Conservation (phyloP, 1,140 invertebrate species). For the Pogonognathellus flavescens region DNA sequence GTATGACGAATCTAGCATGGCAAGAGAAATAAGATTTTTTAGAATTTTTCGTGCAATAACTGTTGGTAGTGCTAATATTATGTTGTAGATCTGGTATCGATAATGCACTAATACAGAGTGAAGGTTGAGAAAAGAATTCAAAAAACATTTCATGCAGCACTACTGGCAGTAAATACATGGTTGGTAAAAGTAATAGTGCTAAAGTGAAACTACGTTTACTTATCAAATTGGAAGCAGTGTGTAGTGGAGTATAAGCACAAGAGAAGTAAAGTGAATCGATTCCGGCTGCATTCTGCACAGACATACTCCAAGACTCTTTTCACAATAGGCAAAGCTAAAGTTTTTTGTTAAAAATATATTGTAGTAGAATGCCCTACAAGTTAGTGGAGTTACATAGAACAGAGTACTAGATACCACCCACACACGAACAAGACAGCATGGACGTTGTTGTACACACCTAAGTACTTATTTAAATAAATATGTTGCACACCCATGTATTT, state of each 20-base stretch:
- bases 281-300: background rate
- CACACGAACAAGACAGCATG: no score
- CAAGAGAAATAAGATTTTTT: background rate
- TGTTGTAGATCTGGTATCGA: no score
- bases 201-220: slow-evolving; percentile 23
- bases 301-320: background rate
- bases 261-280: slow-evolving; percentile 7
- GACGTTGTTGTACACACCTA: background rate
- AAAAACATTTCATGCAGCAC: background rate
- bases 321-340: background rate
- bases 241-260: background rate
- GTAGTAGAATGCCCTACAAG: background rate
- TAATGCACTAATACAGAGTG: background rate
- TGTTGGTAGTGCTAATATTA: no score
- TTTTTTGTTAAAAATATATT: background rate
- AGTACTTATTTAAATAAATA: background rate
- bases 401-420: no score
- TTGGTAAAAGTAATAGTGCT: background rate
- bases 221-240: background rate
- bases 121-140: background rate
- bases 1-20: no score
- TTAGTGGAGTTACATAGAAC: no score
- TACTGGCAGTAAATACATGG: background rate
- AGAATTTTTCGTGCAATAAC: background rate
- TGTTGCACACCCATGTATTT: background rate